Evolutionary conservation across 2,797 vertebrate genomes (phyloP).

Genomic region (Acanthis flammea): DNA sequence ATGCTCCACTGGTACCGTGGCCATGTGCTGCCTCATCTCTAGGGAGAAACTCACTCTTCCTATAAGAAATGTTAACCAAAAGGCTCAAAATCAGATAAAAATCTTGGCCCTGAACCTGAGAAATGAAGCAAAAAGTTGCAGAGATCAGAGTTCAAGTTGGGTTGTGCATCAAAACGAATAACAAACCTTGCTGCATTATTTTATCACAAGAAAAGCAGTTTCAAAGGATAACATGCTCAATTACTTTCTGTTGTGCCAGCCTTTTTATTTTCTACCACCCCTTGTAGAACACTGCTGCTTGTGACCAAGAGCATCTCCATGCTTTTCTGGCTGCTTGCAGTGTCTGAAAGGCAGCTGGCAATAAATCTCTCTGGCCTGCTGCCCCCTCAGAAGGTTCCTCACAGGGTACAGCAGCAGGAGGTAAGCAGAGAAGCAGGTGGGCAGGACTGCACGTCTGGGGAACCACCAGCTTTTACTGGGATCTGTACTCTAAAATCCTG

Average conservation of each 20-base stretch:
- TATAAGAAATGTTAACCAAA: background rate
- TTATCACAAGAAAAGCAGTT: background rate
- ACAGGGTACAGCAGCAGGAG: background rate
- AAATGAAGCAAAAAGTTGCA: background rate
- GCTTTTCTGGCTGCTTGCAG: background rate
- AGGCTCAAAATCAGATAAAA: background rate
- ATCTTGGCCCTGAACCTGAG: background rate
- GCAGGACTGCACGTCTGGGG: fast-evolving
- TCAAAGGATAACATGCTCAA: background rate
- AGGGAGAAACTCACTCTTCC: background rate
- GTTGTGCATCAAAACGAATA: background rate
- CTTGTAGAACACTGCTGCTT: background rate
- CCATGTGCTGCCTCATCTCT: background rate
- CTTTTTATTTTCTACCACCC: background rate
- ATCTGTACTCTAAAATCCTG: background rate
- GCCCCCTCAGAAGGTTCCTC: background rate
- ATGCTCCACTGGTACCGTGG: background rate
- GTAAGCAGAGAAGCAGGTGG: background rate
- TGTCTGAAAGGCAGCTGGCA: background rate
- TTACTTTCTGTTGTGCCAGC: background rate
- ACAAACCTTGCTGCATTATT: background rate
- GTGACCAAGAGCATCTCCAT: background rate
- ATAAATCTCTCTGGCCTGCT: background rate
- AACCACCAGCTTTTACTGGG: background rate
- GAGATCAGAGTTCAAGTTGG: background rate